Evolutionary conservation across 2,888 invertebrate species (phyloP).

Genomic region (Operophtera brumata): DNA sequence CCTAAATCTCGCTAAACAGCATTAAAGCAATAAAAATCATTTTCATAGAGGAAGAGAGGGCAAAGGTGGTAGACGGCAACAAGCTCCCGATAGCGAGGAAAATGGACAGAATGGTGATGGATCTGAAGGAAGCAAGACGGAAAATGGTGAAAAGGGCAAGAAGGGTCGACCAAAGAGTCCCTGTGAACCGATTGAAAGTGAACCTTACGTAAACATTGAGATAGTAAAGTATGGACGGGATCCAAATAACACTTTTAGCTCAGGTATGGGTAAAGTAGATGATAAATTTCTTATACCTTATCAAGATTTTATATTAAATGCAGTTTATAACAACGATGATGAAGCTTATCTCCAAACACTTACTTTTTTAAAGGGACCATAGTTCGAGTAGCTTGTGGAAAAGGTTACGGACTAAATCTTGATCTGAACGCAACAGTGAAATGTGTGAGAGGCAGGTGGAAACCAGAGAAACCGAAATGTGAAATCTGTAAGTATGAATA

Average conservation of each 20-base stretch:
- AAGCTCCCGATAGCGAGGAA: constrained; percentile 45
- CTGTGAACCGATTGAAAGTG: constrained; percentile 84
- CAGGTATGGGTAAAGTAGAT: constrained; percentile 66
- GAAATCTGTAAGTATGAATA: constrained; percentile 83
- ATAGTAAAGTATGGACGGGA: constrained; percentile 86
- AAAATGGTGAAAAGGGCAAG: constrained; percentile 62
- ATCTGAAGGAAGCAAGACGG: constrained; percentile 43
- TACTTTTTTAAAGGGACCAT: constrained; percentile 79
- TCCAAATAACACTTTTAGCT: constrained; percentile 86
- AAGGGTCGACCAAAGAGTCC: constrained; percentile 81
- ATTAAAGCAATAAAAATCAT: neutral
- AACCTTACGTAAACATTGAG: constrained; percentile 84
- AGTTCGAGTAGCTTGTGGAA: constrained; percentile 87
- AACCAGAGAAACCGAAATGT: constrained; percentile 89
- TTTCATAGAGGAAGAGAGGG: constrained; percentile 65
- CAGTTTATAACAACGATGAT: neutral
- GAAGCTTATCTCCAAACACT: no score
- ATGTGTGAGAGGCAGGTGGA: constrained; percentile 93
- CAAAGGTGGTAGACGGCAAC: constrained; percentile 65
- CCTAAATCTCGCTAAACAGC: neutral
- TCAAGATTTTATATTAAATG: no score
- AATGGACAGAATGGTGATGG: constrained; percentile 39
- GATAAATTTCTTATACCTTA: no score
- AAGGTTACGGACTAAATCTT: constrained; percentile 88
- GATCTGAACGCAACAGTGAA: constrained; percentile 87